Evolutionary conservation across 2,113 vertebrate genomes (phyloP), one percentile per base, ranked within the genome.

Genomic region (Lamprologus callipterus): DNA sequence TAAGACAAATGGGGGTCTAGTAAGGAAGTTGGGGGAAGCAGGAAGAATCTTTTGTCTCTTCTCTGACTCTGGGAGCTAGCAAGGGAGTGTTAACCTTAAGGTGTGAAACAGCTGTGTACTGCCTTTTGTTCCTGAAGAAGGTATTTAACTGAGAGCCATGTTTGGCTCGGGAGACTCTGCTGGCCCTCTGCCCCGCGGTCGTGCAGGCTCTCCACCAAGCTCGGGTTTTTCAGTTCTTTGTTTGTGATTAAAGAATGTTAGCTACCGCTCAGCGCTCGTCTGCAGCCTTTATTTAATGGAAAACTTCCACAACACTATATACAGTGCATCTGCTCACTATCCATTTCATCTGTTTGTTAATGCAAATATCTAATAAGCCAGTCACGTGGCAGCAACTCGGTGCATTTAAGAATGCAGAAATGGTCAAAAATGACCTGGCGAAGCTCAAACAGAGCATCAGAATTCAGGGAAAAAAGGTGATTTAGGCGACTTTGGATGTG

Each of bases 21-120:
- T n/a, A n/a, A 13, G 2, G 21, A 23, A 55, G 53, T 13, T 55
- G 53, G 11, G 53, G 54, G 21, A 1, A 55, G 54, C 54, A 1
- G 21, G 11, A 55, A 13, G 11, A 13, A 3, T 55, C 54, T 26
- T 57, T 57, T 14, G 54, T 14, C 12, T 57, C 4, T 57, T 55
- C 4, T 26, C 7, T 0, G 21, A 57, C 12, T 54, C 9, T 21
- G n/a, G 51, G 51, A 26, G 2, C 0, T 0, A 57, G 54, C 12
- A 8, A 57, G 12, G 54, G 54, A 57, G 7, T 14, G 12, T 28
- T 0, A 57, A 57, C 23, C 54, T 57, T 57, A 57, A 8, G 54
- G 54, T 57, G 54, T 26, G 23, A 57, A 57, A 57, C 54, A 57
- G 23, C 54, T 57, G 54, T 28, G 54, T 28, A 57, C 23, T 57